A percentile compares a stretch with the other conserved stretches of the same genome.
Conservation (phyloP, 1,140 invertebrate genomes). For the Holcopasites calliopsidis region DNA sequence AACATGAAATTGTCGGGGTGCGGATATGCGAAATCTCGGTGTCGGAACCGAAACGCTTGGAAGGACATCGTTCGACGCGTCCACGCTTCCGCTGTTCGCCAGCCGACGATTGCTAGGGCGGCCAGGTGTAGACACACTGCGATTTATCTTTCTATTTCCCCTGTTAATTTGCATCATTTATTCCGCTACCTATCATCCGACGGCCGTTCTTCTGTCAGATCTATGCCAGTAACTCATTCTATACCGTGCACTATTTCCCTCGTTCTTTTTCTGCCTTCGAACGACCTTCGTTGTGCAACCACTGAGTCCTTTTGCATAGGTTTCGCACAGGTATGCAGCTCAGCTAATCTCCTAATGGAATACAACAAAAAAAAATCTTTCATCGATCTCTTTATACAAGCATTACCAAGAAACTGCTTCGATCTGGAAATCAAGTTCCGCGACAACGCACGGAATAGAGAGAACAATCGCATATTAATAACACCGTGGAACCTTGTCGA, state of each 20-base stretch:
- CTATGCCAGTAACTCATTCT: neutral
- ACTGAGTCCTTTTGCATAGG: neutral
- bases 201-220: neutral
- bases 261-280: neutral
- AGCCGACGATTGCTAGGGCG: neutral
- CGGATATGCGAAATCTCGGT: neutral
- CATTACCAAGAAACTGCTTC: too few relatives aligned
- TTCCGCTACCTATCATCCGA: neutral
- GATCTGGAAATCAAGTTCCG: too few relatives aligned
- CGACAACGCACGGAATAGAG: too few relatives aligned
- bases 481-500: constrained; percentile 30
- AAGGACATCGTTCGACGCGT: neutral
- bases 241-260: neutral
- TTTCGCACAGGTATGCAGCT: neutral
- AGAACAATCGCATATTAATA: too few relatives aligned
- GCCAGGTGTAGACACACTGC: neutral
- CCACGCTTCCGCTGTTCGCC: neutral
- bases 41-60: neutral
- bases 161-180: neutral
- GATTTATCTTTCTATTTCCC: neutral
- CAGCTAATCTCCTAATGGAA: too few relatives aligned
- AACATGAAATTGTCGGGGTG: constrained; percentile 32
- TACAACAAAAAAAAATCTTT: too few relatives aligned
- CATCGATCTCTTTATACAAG: too few relatives aligned
- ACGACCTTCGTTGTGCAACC: constrained; percentile 18